A percentile compares a stretch with the other conserved stretches of the same genome.
Evolutionary conservation across 2,113 vertebrate genomes (phyloP).

Genomic region (Notechis scutatus): DNA sequence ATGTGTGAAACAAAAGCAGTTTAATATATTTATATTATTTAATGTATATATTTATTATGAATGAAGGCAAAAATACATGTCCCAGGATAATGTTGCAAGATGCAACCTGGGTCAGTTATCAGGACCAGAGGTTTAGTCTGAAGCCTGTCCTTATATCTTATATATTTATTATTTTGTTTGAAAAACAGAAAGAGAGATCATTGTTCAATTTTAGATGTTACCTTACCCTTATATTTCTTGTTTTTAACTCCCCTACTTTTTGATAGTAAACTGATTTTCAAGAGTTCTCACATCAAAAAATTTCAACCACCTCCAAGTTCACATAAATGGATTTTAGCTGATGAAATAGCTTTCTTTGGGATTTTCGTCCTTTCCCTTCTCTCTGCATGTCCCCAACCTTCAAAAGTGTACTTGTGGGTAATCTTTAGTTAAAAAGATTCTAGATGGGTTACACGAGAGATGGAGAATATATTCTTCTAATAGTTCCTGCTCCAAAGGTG

Average conservation of each 20-base stretch:
- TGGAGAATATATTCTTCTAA: neutral
- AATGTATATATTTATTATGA: neutral
- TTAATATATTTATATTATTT: neutral
- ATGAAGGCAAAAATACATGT: neutral
- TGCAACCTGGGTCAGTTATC: no score
- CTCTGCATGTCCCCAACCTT: neutral
- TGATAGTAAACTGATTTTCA: neutral
- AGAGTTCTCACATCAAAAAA: neutral
- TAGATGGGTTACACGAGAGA: neutral
- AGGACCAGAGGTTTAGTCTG: neutral
- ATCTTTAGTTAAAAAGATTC: neutral
- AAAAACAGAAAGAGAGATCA: neutral
- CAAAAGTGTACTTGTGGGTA: neutral
- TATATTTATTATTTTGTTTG: neutral
- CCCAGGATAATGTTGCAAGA: neutral
- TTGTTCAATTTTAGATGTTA: accelerated
- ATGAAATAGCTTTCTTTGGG: neutral
- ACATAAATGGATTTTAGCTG: neutral
- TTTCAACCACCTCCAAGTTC: neutral
- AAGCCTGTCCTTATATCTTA: no score
- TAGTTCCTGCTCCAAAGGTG: neutral
- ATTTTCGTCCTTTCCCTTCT: neutral
- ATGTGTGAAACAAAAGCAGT: slow-evolving; percentile 12
- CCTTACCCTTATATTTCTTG: neutral
- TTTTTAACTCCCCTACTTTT: neutral